A percentile compares a stretch with the other conserved stretches of the same genome.
Evolutionary conservation across 2,797 vertebrate genomes (phyloP).

Genomic region (Natrix natrix): DNA sequence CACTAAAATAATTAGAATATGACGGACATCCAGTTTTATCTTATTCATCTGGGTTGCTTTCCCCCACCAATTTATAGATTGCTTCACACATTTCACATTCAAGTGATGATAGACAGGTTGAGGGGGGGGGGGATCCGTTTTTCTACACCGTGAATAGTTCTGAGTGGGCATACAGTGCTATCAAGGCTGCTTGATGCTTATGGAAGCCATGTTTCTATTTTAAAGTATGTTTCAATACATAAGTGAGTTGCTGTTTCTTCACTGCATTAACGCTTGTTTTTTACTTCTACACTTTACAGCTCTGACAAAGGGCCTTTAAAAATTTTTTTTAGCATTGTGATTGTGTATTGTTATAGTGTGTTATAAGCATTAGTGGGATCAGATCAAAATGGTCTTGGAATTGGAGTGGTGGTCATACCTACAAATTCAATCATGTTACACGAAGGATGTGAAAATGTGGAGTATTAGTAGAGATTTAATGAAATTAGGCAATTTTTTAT

Average conservation of each 20-base stretch:
- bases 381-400: neutral
- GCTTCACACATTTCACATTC: neutral
- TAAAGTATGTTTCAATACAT: neutral
- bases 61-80: neutral
- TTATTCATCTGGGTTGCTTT: neutral
- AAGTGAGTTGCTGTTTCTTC: neutral
- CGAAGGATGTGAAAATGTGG: too few species aligned
- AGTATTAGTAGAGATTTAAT: too few species aligned
- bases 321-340: neutral
- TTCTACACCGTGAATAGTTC: neutral
- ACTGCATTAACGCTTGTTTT: neutral
- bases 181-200: neutral
- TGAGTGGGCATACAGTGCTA: neutral
- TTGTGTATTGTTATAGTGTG: neutral
- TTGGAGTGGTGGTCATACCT: too few species aligned
- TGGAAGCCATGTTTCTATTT: neutral
- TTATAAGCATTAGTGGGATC: neutral
- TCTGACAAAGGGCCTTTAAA: neutral
- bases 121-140: neutral
- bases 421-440: too few species aligned
- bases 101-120: neutral
- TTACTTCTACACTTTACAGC: neutral
- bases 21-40: too few species aligned
- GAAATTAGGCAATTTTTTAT: too few species aligned
- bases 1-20: neutral